Evolutionary conservation across 1,140 invertebrate genomes (phyloP), one percentile per base, ranked within the genome.

Genomic region (Propsilocerus akamusi): DNA sequence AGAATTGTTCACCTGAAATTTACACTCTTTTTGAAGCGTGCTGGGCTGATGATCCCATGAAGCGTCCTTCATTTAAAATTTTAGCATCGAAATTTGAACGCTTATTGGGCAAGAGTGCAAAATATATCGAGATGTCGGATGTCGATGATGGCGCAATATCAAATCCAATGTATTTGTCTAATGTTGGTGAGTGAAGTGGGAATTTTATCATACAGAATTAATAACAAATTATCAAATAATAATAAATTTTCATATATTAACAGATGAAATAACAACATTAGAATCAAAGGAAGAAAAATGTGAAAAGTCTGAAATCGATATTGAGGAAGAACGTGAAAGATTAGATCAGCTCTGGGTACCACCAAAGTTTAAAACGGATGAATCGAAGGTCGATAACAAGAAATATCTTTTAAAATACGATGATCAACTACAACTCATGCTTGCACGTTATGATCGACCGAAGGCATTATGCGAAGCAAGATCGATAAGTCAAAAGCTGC

Each of bases 1-100:
- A 77, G 28, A 84, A 86, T 59, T 94, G 90, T 61, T 86, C 86
- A 4, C 67, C 75, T 51, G 76, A 81, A 56, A 65, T 93, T 83
- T 90, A 66, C 77, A 75, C 64, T 46, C 61, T 92, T 28, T 89
- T 92, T 79, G 66, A 74, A 17, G 73, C 70, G 25, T 93, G 88
- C 61, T 94, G 89, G 88, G 65, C 75, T 48, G 78, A 79, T 52
- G 73, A 80, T 54, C 74, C 85, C 1, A 74, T 75, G 51, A 69
- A 80, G 52, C 66, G 88, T 51, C 86, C 87, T 12, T 79, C 78
- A 12, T 93, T 92, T 62, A 75, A 74, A 52, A 74, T 79, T 49
- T 62, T 86, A 51, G 74, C 66, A 34, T 68, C 55, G 23, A 70
- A 68, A 54, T 86, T 73, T 70, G 83, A 73, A 54, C 70, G 68